These are phyloP conservation scores for Neuroscelio doddi DNA, from an alignment of 2,888 invertebrate genomes.

Conservation along the genomic window DNA sequence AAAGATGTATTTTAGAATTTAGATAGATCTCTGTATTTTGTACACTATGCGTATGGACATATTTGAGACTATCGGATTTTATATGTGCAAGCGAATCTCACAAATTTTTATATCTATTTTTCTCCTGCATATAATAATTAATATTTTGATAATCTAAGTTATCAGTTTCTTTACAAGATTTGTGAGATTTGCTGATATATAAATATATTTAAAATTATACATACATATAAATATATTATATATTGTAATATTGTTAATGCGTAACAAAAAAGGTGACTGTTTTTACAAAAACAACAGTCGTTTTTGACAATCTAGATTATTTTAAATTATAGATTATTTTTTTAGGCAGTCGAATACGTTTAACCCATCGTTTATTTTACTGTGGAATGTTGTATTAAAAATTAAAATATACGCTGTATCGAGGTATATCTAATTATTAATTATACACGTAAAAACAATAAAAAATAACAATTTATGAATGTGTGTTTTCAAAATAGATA, in stretches of 20 bases:
- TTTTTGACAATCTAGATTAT: conserved; percentile 40
- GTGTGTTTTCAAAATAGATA: too few species aligned
- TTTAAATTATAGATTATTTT: conserved; percentile 48
- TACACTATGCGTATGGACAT: conserved; percentile 13
- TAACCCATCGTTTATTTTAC: conserved; percentile 43
- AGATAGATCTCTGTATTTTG: conserved; percentile 17
- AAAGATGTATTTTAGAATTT: conserved; percentile 15
- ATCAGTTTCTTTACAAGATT: too few species aligned
- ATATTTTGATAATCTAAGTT: too few species aligned
- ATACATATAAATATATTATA: conserved; percentile 32
- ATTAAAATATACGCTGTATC: conserved; percentile 54
- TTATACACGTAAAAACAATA: conserved; percentile 26
- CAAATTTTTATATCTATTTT: too few species aligned
- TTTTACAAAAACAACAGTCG: conserved; percentile 26
- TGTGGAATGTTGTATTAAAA: conserved; percentile 56
- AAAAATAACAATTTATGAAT: too few species aligned
- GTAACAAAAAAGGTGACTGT: conserved; percentile 45
- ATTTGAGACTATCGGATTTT: conserved; percentile 16
- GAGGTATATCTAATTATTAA: conserved; percentile 31
- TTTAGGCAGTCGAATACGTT: conserved; percentile 38
- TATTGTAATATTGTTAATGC: conserved; percentile 51
- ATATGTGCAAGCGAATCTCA: too few species aligned
- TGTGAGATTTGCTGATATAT: conserved; percentile 15
- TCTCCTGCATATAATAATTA: too few species aligned
- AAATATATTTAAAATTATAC: conserved; percentile 31